These are phyloP conservation scores for Platycnemis pennipes DNA, from an alignment of 2,888 invertebrate genomes.

Conservation along the genomic window DNA sequence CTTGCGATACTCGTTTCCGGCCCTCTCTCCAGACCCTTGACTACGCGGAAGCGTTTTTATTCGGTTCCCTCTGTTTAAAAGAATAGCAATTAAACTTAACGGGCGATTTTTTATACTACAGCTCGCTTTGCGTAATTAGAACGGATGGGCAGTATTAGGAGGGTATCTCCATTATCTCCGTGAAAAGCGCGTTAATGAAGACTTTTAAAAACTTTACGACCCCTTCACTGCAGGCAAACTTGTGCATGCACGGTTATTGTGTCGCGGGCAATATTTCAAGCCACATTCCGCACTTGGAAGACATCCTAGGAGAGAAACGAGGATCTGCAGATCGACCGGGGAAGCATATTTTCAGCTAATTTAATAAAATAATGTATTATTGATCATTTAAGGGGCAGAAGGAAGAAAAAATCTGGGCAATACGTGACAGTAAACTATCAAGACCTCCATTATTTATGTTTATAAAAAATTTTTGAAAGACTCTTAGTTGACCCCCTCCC, in stretches of 20 bases:
- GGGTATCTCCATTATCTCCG: constrained; percentile 32
- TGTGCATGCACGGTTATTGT: neutral
- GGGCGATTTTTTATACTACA: constrained; percentile 1
- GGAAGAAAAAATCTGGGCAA: neutral
- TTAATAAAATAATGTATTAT: neutral
- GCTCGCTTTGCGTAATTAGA: constrained; percentile 40
- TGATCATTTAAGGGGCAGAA: neutral
- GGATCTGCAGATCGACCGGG: neutral
- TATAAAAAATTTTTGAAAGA: neutral
- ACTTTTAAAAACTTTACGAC: neutral
- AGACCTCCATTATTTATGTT: neutral
- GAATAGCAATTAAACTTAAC: constrained; percentile 27
- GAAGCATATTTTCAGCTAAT: neutral
- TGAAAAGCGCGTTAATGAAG: constrained; percentile 19
- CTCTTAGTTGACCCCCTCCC: neutral
- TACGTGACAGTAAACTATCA: neutral
- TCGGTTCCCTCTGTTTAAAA: neutral
- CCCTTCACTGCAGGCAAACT: neutral
- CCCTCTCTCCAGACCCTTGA: neutral
- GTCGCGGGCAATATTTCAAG: neutral
- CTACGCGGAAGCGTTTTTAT: neutral
- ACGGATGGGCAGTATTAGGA: constrained; percentile 44
- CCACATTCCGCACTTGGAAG: no score
- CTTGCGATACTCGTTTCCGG: neutral
- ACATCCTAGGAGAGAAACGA: no score